Evolutionary conservation across 1,140 invertebrate genomes (phyloP), one percentile per base, ranked within the genome.

Genomic region (Papilio aristodemus): DNA sequence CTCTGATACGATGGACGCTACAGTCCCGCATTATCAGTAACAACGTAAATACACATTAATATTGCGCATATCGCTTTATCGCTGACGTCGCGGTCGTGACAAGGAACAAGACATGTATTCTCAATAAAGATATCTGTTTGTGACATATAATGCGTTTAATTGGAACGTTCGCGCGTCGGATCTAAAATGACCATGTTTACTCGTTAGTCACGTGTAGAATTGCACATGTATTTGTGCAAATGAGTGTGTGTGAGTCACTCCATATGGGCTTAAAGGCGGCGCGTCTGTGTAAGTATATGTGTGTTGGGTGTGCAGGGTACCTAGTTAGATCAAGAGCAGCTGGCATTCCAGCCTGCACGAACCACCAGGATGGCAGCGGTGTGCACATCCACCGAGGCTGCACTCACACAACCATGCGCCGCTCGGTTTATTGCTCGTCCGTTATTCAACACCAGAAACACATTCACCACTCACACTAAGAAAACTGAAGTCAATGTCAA

Each of bases 271-370:
- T n/a, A 0, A 37, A 7, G 60, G 11, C 9, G 14, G 32, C 8
- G 36, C 14, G 7, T 14, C 9, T 63, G 8, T 19, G 22, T 63
- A 14, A 11, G 19, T 14, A 38, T 14, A 43, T 68, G 64, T 69
- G 50, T 71, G 37, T 39, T 54, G 25, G 25, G 58, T 74, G 66
- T 74, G 67, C 70, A 74, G 66, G 41, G 78, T 89, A 91, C 87
- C 89, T 91, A 85, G 86, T 86, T 80, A 91, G 83, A 82, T 91
- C 87, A 89, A 90, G 87, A 86, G 89, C 89, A 85, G 87, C 83
- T 89, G 86, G 89, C 89, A 91, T 91, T 91, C 85, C 89, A 89
- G 83, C 78, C 79, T 81, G 79, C 75, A 83, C 80, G 72, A 86
- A 82, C 84, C 83, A 86, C 85, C 83, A 89, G 68, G 77, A 69